Evolutionary conservation across 2,888 invertebrate genomes (phyloP), one percentile per base, ranked within the genome.

Genomic region (Exocentrus adspersus): DNA sequence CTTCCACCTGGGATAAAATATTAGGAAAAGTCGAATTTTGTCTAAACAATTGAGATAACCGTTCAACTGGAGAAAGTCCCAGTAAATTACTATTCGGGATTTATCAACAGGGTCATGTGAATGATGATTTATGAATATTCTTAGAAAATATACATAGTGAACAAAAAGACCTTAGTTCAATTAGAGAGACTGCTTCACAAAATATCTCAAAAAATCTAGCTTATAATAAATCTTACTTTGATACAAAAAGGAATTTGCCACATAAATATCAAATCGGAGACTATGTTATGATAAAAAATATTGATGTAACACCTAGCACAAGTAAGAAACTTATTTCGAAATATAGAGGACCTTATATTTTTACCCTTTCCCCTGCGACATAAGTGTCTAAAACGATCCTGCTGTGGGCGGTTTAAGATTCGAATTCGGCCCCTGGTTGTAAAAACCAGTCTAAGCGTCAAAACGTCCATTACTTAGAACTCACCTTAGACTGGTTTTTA

Each of bases 271-370:
- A 60, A 41, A 28, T 58, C 17, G 70, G 69, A 53, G 68, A 69
- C 62, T 69, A 62, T 64, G 69, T 71, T 16, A 62, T 72, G 62
- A 51, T 73, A 12, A 59, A 37, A 46, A 72, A 71, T 57, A 12
- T 58, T 48, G 68, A 68, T 19, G 54, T 57, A 2, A 70, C 66
- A 2, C 52, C 65, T n/a, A 67, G 67, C 7, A 57, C 65, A 20
- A 71, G 67, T 46, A 70, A 67, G 63, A 72, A 71, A 46, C 60
- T 71, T 14, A 58, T 72, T 2, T 71, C 69, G 16, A 72, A 74
- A 61, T 71, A 60, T 57, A 61, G 43, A 56, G 72, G 72, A 10
- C 68, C 67, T n/a, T 72, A 74, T 62, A 65, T 60, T n/a, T n/a
- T n/a, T n/a, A n/a, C n/a, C n/a, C n/a, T n/a, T n/a, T n/a, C n/a